phyloP scores from a whole-genome alignment of 2,113 vertebrate species.

The Strigops habroptila region DNA sequence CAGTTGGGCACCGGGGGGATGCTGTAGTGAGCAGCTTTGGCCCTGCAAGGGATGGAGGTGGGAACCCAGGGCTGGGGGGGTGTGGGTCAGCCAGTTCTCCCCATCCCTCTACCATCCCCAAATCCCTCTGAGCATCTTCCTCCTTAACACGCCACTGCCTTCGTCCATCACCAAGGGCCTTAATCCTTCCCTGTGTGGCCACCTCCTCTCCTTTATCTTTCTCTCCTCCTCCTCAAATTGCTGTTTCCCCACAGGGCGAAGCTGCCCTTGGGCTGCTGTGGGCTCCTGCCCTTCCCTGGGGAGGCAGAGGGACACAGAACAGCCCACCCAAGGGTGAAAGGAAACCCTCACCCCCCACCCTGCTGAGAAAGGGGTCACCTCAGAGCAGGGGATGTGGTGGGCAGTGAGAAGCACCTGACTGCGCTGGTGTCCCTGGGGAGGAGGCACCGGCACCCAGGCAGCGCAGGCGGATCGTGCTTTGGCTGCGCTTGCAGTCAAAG shows the following conservation, averaged over 20 bases:
- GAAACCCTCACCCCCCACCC: background rate
- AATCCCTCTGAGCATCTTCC: background rate
- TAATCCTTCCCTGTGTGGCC: background rate
- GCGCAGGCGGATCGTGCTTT: background rate
- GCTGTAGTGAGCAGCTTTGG: background rate
- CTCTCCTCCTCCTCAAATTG: background rate
- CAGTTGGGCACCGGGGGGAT: background rate
- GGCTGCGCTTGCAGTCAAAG: background rate
- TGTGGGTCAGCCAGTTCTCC: background rate
- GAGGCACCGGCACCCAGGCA: background rate
- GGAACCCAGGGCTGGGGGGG: background rate
- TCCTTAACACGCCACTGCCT: accelerated
- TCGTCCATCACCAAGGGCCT: background rate
- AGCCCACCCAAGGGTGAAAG: background rate
- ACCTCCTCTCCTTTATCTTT: background rate
- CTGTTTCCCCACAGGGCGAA: accelerated
- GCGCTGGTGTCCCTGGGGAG: accelerated
- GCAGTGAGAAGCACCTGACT: accelerated
- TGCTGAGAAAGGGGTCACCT: background rate
- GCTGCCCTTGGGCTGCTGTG: background rate
- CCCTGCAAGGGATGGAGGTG: background rate
- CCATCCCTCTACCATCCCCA: background rate
- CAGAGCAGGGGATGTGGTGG: background rate
- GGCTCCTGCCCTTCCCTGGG: background rate
- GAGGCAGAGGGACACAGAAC: background rate